phyloP scores from a whole-genome alignment of 2,888 invertebrate species.

The Daptonema setosum region DNA sequence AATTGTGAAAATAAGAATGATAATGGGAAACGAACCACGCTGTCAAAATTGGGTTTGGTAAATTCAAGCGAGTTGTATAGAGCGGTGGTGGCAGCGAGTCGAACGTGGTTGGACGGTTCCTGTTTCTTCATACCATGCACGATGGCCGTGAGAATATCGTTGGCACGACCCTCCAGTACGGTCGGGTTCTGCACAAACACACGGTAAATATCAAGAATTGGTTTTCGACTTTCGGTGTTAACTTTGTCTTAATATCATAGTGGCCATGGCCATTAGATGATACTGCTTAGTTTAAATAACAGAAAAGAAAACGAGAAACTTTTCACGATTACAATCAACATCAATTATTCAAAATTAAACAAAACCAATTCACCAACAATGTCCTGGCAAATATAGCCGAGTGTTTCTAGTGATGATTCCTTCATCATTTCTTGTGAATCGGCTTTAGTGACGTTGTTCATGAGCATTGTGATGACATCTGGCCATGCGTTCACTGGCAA shows the following conservation, averaged over 20 bases:
- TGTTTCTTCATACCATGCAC: slow-evolving; percentile 91
- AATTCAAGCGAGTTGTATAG: slow-evolving; percentile 91
- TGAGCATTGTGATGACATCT: slow-evolving; percentile 61
- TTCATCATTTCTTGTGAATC: slow-evolving; percentile 70
- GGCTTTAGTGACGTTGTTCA: slow-evolving; percentile 57
- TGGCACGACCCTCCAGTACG: slow-evolving; percentile 69
- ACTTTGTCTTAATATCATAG: too few species aligned
- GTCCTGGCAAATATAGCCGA: slow-evolving; percentile 96
- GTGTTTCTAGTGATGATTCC: slow-evolving; percentile 86
- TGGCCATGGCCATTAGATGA: too few species aligned
- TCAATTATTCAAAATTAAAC: too few species aligned
- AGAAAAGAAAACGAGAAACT: too few species aligned
- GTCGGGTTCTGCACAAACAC: slow-evolving; percentile 53
- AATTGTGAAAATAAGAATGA: too few species aligned
- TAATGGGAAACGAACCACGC: slow-evolving; percentile 35
- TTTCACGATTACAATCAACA: too few species aligned
- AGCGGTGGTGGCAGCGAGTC: slow-evolving; percentile 85
- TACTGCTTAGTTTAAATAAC: too few species aligned
- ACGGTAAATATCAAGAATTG: too few species aligned
- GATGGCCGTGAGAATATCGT: slow-evolving; percentile 90
- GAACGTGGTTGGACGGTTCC: slow-evolving; percentile 60
- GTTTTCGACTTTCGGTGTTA: slow-evolving; percentile 2
- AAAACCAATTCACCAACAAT: slow-evolving; percentile 46
- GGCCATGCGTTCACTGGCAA: slow-evolving; percentile 76
- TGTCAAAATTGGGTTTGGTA: slow-evolving; percentile 91